Conservation (phyloP, 2,113 vertebrate species). For the Leucosticte australis region DNA sequence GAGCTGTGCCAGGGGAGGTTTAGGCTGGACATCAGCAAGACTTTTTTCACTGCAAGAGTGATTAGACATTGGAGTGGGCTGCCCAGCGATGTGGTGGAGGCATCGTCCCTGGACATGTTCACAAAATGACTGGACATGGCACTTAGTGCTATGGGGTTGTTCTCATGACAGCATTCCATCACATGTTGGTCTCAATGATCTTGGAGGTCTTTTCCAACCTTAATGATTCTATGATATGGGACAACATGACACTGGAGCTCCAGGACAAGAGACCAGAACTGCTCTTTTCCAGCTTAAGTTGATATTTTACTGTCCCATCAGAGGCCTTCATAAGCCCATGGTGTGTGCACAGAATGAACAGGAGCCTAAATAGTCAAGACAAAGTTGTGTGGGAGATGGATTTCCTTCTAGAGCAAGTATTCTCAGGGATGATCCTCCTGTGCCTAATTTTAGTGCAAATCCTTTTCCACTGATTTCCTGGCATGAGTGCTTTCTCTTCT, state of each 20-base stretch:
- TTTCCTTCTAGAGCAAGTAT: not conserved
- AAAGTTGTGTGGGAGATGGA: not conserved
- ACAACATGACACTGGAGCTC: not conserved
- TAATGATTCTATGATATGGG: not conserved
- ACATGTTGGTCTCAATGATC: not conserved
- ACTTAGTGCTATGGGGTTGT: not conserved
- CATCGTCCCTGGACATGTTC: not conserved
- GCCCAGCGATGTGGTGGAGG: not conserved
- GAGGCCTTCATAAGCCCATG: not conserved
- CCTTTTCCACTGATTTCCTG: not conserved
- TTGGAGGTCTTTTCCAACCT: not conserved
- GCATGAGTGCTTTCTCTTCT: not conserved
- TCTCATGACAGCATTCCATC: not conserved
- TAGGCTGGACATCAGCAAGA: not conserved
- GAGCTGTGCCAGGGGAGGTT: not conserved
- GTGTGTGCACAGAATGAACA: not conserved
- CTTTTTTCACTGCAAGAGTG: not conserved
- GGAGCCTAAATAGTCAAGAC: not conserved
- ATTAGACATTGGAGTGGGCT: not conserved
- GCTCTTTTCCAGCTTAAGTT: not conserved
- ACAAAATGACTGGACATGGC: accelerated
- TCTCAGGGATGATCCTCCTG: not conserved
- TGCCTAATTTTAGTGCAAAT: not conserved
- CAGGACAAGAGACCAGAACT: not conserved
- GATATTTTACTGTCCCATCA: not conserved